Evolutionary conservation across 2,113 vertebrate genomes (phyloP).

Genomic region (Scolopax mira): DNA sequence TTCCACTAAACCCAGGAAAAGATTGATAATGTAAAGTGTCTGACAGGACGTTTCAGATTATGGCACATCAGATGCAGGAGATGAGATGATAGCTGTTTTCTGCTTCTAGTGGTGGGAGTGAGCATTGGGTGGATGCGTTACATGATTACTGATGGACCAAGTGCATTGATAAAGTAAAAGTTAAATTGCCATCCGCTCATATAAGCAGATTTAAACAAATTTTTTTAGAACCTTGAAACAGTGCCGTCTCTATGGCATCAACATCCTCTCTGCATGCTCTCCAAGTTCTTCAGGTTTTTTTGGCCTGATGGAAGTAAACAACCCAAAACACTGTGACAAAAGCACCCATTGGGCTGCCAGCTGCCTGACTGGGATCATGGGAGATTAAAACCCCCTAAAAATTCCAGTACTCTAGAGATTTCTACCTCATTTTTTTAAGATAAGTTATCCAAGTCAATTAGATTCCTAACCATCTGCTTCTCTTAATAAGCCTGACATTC

Average conservation of each 20-base stretch:
- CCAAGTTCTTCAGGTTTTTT: background rate
- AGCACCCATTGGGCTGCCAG: background rate
- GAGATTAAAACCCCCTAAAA: background rate
- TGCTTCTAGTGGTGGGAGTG: background rate
- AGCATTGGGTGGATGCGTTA: background rate
- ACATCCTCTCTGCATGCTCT: background rate
- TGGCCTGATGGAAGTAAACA: background rate
- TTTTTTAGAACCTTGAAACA: background rate
- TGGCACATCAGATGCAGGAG: background rate
- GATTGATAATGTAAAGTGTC: background rate
- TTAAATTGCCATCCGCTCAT: background rate
- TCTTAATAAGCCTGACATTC: background rate
- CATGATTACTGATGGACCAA: background rate
- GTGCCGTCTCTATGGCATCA: background rate
- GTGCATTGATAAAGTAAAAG: background rate
- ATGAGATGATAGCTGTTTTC: background rate
- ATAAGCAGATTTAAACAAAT: background rate
- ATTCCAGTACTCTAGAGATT: background rate
- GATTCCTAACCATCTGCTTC: background rate
- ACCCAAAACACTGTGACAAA: background rate
- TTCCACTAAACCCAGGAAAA: background rate
- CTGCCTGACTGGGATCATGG: background rate
- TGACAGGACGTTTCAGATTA: background rate
- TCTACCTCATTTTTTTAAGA: background rate
- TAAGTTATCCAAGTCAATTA: background rate